Conservation (phyloP, 2,113 vertebrate genomes). For the Hippoglossus stenolepis region DNA sequence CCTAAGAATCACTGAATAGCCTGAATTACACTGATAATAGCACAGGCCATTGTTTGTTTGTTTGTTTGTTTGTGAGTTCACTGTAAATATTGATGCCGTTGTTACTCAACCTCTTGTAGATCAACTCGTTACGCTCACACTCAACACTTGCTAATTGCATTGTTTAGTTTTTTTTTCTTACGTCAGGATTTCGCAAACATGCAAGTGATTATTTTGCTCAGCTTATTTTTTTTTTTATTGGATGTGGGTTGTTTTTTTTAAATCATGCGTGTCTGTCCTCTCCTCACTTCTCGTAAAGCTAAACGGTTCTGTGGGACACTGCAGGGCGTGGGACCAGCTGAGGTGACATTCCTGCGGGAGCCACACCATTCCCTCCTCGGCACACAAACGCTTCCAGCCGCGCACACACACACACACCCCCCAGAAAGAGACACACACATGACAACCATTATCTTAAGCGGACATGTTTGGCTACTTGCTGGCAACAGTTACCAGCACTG, state of each 20-base stretch:
- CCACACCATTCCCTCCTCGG: constrained; percentile 50
- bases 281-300: constrained; percentile 44
- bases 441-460: constrained; percentile 76
- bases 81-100: constrained; percentile 25
- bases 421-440: constrained; percentile 66
- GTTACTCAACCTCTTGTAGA: constrained; percentile 4
- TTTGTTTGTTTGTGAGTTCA: constrained; percentile 22
- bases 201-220: constrained; percentile 39
- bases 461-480: constrained; percentile 67
- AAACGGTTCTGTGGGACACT: constrained; percentile 21
- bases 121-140: constrained; percentile 20
- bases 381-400: constrained; percentile 50
- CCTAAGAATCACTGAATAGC: neutral
- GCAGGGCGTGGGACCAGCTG: constrained; percentile 61
- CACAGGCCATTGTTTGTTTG: constrained; percentile 22
- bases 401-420: constrained; percentile 16
- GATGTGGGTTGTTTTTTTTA: constrained; percentile 40
- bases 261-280: constrained; percentile 30
- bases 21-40: constrained; percentile 7
- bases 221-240: constrained; percentile 48
- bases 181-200: constrained; percentile 22
- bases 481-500: constrained; percentile 16
- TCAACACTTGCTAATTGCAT: constrained; percentile 8
- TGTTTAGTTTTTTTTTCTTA: neutral
- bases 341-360: constrained; percentile 78